Evolutionary conservation across 2,113 vertebrate species (phyloP).

Genomic region (Leuciscus idus): DNA sequence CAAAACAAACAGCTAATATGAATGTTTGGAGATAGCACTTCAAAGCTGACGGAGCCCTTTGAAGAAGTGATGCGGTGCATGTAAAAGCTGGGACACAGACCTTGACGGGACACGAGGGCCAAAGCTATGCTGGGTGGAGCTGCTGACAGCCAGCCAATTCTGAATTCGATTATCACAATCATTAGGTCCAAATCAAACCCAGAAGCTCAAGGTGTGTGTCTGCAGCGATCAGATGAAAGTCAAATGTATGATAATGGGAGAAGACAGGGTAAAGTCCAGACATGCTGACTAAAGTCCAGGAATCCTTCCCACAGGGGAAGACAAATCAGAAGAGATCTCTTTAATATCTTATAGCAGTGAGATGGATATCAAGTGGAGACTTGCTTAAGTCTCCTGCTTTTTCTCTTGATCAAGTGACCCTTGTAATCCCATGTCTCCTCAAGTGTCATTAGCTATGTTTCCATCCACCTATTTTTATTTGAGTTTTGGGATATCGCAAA

Average conservation of each 20-base stretch:
- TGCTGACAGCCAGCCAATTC: conserved; percentile 14
- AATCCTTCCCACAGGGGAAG: not conserved
- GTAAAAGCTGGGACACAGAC: conserved; percentile 60
- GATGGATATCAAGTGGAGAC: not conserved
- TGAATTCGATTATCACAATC: conserved; percentile 4
- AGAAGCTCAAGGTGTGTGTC: conserved; percentile 41
- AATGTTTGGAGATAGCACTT: conserved; percentile 45
- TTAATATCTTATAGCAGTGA: not conserved
- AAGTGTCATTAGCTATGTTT: not conserved
- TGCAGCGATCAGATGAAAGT: conserved; percentile 53
- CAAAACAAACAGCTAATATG: conserved; percentile 59
- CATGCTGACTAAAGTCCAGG: conserved; percentile 61
- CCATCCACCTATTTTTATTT: too few species aligned
- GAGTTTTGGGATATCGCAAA: too few species aligned
- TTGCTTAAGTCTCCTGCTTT: not conserved
- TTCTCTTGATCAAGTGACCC: not conserved
- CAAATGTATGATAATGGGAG: conserved; percentile 54
- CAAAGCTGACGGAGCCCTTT: conserved; percentile 45
- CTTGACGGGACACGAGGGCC: conserved; percentile 45
- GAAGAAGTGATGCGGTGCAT: conserved; percentile 48
- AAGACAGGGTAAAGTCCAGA: conserved; percentile 55
- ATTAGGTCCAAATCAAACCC: not conserved
- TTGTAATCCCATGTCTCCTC: not conserved
- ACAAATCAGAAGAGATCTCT: not conserved
- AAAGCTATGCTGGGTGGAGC: conserved; percentile 12